These are phyloP conservation scores for Gymnoscopelus braueri DNA, from an alignment of 2,797 vertebrate genomes.

Conservation along the genomic window DNA sequence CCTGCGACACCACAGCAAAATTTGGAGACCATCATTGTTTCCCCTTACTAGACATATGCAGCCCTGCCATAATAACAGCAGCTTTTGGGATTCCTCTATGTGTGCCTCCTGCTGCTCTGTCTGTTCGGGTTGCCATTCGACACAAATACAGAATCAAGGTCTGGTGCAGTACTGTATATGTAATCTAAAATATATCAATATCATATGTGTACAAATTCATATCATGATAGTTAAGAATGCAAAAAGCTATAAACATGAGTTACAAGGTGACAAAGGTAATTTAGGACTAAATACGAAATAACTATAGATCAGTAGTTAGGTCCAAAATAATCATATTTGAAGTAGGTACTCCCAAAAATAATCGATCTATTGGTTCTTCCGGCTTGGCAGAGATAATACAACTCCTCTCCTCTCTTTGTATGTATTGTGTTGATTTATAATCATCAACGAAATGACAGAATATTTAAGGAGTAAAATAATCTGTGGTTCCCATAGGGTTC, in stretches of 20 bases:
- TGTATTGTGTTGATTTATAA: too few species aligned
- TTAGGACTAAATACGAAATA: too few species aligned
- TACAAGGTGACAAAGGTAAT: too few species aligned
- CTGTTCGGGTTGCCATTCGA: conserved; percentile 41
- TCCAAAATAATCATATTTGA: too few species aligned
- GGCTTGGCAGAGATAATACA: too few species aligned
- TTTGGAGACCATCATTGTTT: conserved; percentile 57
- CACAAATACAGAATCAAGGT: conserved; percentile 62
- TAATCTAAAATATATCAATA: background rate
- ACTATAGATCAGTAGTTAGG: too few species aligned
- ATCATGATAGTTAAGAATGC: too few species aligned
- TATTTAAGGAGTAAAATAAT: background rate
- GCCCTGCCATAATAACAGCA: accelerated
- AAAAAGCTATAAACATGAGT: too few species aligned
- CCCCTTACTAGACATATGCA: conserved; percentile 47
- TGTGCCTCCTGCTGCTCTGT: conserved; percentile 44
- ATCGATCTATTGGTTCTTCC: too few species aligned
- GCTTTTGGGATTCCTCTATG: conserved; percentile 23
- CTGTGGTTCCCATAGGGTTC: conserved; percentile 58
- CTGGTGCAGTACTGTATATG: background rate
- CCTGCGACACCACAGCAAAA: conserved; percentile 46
- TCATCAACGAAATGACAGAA: background rate
- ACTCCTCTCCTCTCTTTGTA: too few species aligned
- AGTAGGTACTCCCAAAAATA: too few species aligned
- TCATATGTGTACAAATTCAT: too few species aligned